Evolutionary conservation across 2,888 invertebrate species (phyloP), one percentile per base, ranked within the genome.

Genomic region (Polyommatus iphigenia): DNA sequence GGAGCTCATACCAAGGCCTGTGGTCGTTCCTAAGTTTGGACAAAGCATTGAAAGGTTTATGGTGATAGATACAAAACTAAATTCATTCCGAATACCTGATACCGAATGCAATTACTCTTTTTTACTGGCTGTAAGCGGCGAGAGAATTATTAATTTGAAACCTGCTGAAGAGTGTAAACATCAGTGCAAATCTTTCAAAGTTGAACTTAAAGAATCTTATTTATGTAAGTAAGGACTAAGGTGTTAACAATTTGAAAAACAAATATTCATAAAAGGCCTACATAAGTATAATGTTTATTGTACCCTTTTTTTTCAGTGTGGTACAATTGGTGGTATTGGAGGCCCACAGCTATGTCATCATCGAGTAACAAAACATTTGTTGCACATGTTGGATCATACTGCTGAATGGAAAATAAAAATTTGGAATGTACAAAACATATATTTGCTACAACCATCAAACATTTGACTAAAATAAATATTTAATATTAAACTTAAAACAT

Each of bases 301-400:
- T 2, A 67, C 24, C 5, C 5, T 5, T 29, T 50, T 46, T 82
- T 95, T 95, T 81, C 92, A 97, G 97, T 97, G 83, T 97, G 96
- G 95, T 97, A 97, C 87, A 97, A 97, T 87, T 97, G 97, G 97
- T 97, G 97, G 96, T 97, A 97, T 84, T 97, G 97, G 97, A 94
- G 96, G 85, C 96, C 97, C 41, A 89, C 95, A 36, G 95, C 96
- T 84, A 94, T 95, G 80, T 89, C 94, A 71, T 92, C 95, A 85
- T 95, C 90, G 85, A 94, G 95, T 85, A 96, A 94, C 82, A 90
- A 94, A 84, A 95, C 92, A 76, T 95, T 96, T 77, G 94, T 97
- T 79, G 95, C 95, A 79, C 97, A 96, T 86, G 91, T 97, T 77
- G 96, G 96, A 76, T 97, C 97, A 73, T 97, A 96, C 85, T 97